Percentiles rank a stretch among this genome's conserved stretches.
Evolutionary conservation across 2,888 invertebrate species (phyloP).

Genomic region (Leptopilina myrica): DNA sequence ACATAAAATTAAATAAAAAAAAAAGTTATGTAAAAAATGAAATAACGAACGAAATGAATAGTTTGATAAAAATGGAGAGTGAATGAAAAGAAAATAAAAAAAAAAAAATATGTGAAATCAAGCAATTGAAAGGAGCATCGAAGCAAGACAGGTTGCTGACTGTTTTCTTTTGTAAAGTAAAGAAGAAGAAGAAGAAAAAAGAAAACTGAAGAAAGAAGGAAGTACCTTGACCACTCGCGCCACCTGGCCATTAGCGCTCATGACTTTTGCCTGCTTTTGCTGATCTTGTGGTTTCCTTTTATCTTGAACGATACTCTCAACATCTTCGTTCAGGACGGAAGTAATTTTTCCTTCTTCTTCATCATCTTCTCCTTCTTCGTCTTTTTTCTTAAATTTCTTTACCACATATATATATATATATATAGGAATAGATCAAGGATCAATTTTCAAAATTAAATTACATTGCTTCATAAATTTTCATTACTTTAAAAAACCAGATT

Average conservation of each 20-base stretch:
- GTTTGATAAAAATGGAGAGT: neutral
- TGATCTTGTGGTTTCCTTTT: conserved; percentile 34
- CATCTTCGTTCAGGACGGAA: conserved; percentile 20
- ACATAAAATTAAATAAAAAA: no score
- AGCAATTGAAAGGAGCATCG: conserved; percentile 18
- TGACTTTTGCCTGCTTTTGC: conserved; percentile 39
- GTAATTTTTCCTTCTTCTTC: neutral
- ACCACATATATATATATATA: no score
- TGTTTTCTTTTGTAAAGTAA: conserved; percentile 13
- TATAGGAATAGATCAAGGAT: neutral
- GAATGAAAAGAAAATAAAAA: neutral
- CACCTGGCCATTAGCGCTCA: conserved; percentile 37
- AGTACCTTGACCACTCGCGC: conserved; percentile 26
- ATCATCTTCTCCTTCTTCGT: no score
- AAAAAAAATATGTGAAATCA: conserved; percentile 19
- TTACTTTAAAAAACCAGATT: no score
- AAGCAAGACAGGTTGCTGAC: conserved; percentile 14
- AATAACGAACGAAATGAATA: no score
- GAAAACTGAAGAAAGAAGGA: conserved; percentile 1
- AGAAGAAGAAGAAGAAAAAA: neutral
- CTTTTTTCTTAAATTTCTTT: neutral
- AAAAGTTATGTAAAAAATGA: no score
- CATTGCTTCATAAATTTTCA: no score
- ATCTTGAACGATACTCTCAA: conserved; percentile 32
- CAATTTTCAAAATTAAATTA: neutral